Evolutionary conservation across 2,113 vertebrate genomes (phyloP), one percentile per base, ranked within the genome.

Genomic region (Megaceryle maxima): DNA sequence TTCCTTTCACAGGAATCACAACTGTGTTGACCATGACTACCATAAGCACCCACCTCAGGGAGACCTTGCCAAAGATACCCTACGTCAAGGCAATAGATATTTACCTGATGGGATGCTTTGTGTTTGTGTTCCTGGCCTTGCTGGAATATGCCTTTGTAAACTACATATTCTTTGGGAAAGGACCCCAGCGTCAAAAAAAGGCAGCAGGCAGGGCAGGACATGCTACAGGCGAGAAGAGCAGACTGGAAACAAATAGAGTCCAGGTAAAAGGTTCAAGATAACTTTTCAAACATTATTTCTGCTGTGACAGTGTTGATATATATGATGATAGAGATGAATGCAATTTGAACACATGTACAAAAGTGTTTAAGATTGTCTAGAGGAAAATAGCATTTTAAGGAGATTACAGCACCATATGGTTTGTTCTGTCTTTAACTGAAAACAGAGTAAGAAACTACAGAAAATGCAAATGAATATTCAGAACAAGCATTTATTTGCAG

Each of bases 11-110:
- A 99, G 99, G 99, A 91, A 99, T 99, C 93, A 99, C 99, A 17
- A 99, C 99, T 4, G 99, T 99, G 91, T 97, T 99, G 97, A 99
- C 99, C 26, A 99, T 99, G 99, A 99, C 99, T 53, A 99, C 99
- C 92, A 99, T 99, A 97, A 99, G 99, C 94, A 99, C 99, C 50
- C 99, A 99, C 83, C 98, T 99, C 88, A 98, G 99, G 94, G 99
- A 99, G 97, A 99, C 99, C 5, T 97, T 99, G 93, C 99, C 99
- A 80, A 99, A 99, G 98, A 99, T 99, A 92, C 99, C 99, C 17
- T 99, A 99, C 0, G 99, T 99, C 77, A 99, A 99, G 96, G 99
- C 99, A 25, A 99, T 99, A 68, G 99, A 99, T 91, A 99, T 99
- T 97, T 99, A 99, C 93, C 97, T 99, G 87, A 99, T 99, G 99